Evolutionary conservation across 2,888 invertebrate species (phyloP).

Genomic region (Drosophila stalkeri): DNA sequence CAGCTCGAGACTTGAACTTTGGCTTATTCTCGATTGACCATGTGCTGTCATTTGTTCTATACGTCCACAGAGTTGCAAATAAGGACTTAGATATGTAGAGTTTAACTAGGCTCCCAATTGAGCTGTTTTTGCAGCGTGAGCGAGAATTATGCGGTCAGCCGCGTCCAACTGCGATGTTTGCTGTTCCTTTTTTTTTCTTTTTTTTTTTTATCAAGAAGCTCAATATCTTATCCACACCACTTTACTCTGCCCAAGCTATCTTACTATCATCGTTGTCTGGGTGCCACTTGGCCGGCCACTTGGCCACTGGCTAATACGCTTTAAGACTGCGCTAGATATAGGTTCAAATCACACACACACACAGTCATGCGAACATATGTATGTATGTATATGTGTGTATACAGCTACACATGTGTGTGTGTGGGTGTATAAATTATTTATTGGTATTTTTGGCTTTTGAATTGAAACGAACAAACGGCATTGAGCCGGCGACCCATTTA

Average conservation of each 20-base stretch:
- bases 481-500: slow-evolving; percentile 31
- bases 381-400: too few species aligned
- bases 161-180: background rate
- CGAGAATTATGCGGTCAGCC: background rate
- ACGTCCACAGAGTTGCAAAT: background rate
- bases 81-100: too few species aligned
- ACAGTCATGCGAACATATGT: background rate
- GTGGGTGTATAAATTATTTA: slow-evolving; percentile 69
- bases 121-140: background rate
- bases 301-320: slow-evolving; percentile 59
- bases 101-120: too few species aligned
- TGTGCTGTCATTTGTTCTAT: background rate
- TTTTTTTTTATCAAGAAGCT: slow-evolving; percentile 21
- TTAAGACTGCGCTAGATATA: slow-evolving; percentile 49
- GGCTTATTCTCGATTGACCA: background rate
- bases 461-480: slow-evolving; percentile 51
- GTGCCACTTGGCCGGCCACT: slow-evolving; percentile 29
- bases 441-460: slow-evolving; percentile 75
- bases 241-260: slow-evolving; percentile 23
- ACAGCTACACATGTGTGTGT: too few species aligned
- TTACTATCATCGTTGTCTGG: slow-evolving; percentile 41
- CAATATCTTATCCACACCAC: slow-evolving; percentile 48
- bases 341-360: background rate
- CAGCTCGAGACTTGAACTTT: too few species aligned
- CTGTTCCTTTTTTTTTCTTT: background rate